These are phyloP conservation scores for Odontesthes bonariensis DNA, from an alignment of 2,113 vertebrate genomes.

Conservation along the genomic window DNA sequence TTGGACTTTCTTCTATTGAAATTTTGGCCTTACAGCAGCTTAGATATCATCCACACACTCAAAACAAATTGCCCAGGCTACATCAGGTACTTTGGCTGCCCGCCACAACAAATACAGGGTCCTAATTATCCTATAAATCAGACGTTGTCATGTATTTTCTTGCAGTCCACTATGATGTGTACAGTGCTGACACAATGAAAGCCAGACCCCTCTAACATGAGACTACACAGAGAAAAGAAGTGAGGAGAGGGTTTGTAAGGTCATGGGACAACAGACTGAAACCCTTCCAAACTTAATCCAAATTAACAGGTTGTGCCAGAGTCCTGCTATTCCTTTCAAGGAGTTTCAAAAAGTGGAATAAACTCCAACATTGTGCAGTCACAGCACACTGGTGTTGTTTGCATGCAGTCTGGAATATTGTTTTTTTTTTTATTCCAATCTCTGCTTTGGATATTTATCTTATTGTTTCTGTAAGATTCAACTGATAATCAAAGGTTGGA, in stretches of 20 bases:
- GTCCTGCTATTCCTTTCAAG: constrained; percentile 22
- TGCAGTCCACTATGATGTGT: constrained; percentile 58
- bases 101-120: constrained; percentile 72
- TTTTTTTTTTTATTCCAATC: constrained; percentile 2
- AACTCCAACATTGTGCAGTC: constrained; percentile 41
- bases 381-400: constrained; percentile 58
- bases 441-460: constrained; percentile 45
- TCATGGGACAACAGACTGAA: constrained; percentile 43
- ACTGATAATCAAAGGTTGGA: constrained; percentile 60
- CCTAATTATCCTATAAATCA: constrained; percentile 84
- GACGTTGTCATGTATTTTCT: constrained; percentile 68
- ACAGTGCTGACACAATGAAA: constrained; percentile 68
- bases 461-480: constrained; percentile 42
- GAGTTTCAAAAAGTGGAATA: constrained; percentile 41
- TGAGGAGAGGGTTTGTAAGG: constrained; percentile 41
- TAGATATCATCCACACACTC: constrained; percentile 44
- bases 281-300: constrained; percentile 29
- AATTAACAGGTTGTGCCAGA: constrained; percentile 36
- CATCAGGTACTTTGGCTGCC: constrained; percentile 72
- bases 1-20: constrained; percentile 27
- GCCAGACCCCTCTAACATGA: constrained; percentile 64
- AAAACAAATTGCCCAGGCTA: constrained; percentile 44
- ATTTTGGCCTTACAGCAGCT: constrained; percentile 26
- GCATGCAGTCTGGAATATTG: constrained; percentile 44
- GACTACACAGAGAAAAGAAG: constrained; percentile 31